A percentile compares a stretch with the other conserved stretches of the same genome.
Conservation (phyloP, 1,140 invertebrate genomes). For the Protaetia brevitarsis region DNA sequence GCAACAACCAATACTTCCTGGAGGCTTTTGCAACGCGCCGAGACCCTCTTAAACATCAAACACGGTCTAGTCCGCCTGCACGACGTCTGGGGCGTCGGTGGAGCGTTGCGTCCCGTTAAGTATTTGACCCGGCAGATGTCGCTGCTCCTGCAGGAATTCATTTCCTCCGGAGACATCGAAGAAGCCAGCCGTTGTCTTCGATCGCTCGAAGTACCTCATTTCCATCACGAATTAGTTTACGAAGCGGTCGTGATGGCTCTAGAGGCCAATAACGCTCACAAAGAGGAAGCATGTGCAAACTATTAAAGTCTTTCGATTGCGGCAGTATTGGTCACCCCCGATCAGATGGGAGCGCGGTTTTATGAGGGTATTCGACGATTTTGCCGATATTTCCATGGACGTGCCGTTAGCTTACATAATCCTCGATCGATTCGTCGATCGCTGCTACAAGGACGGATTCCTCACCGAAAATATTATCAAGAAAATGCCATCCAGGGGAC, state of each 20-base stretch:
- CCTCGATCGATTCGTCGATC: slow-evolving; percentile 78
- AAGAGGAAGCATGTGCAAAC: slow-evolving; percentile 73
- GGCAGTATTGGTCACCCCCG: slow-evolving; percentile 74
- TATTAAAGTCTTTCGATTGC: slow-evolving; percentile 73
- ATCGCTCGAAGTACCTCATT: slow-evolving; percentile 89
- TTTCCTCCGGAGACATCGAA: slow-evolving; percentile 76
- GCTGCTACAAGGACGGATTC: slow-evolving; percentile 66
- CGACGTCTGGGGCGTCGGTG: slow-evolving; percentile 90
- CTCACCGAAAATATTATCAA: slow-evolving; percentile 67
- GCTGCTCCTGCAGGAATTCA: slow-evolving; percentile 80
- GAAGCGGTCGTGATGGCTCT: slow-evolving; percentile 80
- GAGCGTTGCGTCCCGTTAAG: slow-evolving; percentile 74
- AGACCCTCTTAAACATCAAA: slow-evolving; percentile 79
- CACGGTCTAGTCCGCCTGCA: slow-evolving; percentile 84
- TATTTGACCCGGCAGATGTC: slow-evolving; percentile 84
- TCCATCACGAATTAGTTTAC: slow-evolving; percentile 83
- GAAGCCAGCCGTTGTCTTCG: slow-evolving; percentile 78
- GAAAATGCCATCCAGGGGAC: slow-evolving; percentile 79
- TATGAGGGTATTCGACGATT: slow-evolving; percentile 77
- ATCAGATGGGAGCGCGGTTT: slow-evolving; percentile 87
- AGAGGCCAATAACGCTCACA: slow-evolving; percentile 73
- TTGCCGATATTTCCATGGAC: slow-evolving; percentile 88
- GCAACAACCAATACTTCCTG: slow-evolving; percentile 38
- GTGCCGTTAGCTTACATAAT: slow-evolving; percentile 85
- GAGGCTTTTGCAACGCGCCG: slow-evolving; percentile 71